Evolutionary conservation across 2,797 vertebrate genomes (phyloP), one percentile per base, ranked within the genome.

Genomic region (Rhadinocentrus ornatus): DNA sequence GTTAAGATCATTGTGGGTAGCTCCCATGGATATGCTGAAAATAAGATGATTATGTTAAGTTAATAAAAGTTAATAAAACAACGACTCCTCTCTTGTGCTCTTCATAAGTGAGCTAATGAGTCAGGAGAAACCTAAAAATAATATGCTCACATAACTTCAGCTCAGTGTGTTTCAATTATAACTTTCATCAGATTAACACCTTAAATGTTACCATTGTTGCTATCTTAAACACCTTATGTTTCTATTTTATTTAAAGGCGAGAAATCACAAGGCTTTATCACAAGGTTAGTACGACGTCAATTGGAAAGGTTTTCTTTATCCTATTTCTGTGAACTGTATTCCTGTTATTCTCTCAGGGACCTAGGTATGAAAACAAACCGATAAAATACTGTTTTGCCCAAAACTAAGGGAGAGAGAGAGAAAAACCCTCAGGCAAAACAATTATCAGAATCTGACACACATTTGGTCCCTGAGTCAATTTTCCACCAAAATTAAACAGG

Each of bases 1-100:
- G 80, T 73, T 89, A 86, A 90, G 63, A 88, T 75, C 66, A 87
- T 89, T 87, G 78, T 65, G 52, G 64, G 75, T 72, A 74, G 31
- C 67, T 63, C 72, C 84, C 29, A 55, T 69, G 35, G 55, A 80
- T 72, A 62, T 72, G 77, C 39, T 24, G 22, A 71, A 76, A 86
- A 70, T 53, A 79, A 86, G 35, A 66, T 84, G 71, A 77, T 88
- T 82, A 86, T 80, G 77, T 57, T 67, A 76, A 84, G 48, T 73
- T 75, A 77, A 77, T 66, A 65, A 83, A 76, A 84, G 48, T 73
- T 75, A 77, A 77, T 66, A 65, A 83, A 81, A 66, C 44, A 59
- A 56, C 20, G 66, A 71, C 69, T 86, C 59, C 24, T 78, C 56
- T 56, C 24, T 65, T 39, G 11, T 12, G 5, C 16, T 56, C 20